Conservation (phyloP, 1,140 invertebrate genomes). For the Oryzaephilus surinamensis region DNA sequence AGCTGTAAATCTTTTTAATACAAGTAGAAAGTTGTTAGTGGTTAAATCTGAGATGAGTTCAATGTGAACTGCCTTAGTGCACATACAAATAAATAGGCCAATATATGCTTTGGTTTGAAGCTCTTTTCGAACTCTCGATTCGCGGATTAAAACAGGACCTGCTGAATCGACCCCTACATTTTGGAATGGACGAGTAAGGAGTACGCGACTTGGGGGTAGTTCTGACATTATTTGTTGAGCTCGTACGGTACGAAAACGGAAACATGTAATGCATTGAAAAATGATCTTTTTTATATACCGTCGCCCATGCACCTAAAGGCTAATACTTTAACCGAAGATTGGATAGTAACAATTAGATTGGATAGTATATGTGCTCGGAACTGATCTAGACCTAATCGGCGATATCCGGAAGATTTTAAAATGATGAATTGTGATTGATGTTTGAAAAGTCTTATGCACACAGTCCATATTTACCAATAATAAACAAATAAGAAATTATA, state of each 20-base stretch:
- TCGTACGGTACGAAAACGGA: slow-evolving; percentile 12
- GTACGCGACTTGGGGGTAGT: slow-evolving; percentile 9
- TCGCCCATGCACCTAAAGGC: slow-evolving; percentile 13
- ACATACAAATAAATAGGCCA: slow-evolving; percentile 8
- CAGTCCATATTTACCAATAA: too few relatives aligned
- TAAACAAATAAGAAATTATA: too few relatives aligned
- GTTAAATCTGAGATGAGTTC: slow-evolving; percentile 23
- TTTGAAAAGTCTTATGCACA: too few relatives aligned
- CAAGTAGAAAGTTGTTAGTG: slow-evolving; percentile 19
- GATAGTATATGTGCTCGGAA: too few relatives aligned
- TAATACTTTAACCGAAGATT: slow-evolving; percentile 16
- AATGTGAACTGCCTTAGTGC: slow-evolving; percentile 25
- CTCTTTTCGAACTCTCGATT: slow-evolving; percentile 14
- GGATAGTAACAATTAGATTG: slow-evolving; percentile 16
- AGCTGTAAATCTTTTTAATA: slow-evolving; percentile 28
- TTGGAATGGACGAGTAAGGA: slow-evolving; percentile 18
- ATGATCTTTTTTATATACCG: slow-evolving; percentile 11
- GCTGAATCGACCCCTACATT: slow-evolving; percentile 26
- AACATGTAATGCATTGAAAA: slow-evolving; percentile 17
- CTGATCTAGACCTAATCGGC: too few relatives aligned
- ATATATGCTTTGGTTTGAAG: slow-evolving; percentile 17
- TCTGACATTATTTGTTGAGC: slow-evolving; percentile 16
- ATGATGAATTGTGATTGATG: too few relatives aligned
- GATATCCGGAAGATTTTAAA: too few relatives aligned
- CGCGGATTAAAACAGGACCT: slow-evolving; percentile 22